These are phyloP conservation scores for Megamerina dolium DNA, from an alignment of 2,888 invertebrate genomes.

Conservation along the genomic window DNA sequence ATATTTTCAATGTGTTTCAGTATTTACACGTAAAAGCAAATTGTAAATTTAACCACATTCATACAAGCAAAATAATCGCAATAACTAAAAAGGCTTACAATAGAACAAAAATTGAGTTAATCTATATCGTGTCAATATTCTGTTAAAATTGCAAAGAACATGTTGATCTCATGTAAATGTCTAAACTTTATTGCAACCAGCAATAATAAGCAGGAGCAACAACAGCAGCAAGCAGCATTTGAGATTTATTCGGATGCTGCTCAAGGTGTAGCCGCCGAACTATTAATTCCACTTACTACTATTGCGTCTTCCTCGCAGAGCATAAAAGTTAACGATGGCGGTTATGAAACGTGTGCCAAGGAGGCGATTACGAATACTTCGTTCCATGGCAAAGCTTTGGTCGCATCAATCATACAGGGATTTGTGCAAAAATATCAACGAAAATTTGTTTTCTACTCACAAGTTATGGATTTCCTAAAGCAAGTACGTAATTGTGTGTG, in stretches of 20 bases:
- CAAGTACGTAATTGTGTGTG: constrained; percentile 38
- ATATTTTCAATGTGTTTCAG: no score
- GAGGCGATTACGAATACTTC: constrained; percentile 4
- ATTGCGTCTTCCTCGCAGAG: background rate
- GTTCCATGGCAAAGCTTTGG: constrained; percentile 18
- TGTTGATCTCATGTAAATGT: constrained; percentile 64
- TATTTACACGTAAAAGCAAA: no score
- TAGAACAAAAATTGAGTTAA: no score
- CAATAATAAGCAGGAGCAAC: constrained; percentile 21
- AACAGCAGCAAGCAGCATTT: constrained; percentile 5
- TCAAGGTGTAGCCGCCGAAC: constrained; percentile 15
- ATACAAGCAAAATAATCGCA: no score
- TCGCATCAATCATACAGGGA: constrained; percentile 25
- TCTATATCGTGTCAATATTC: no score
- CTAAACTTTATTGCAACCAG: constrained; percentile 53
- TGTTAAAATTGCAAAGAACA: no score
- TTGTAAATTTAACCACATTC: no score
- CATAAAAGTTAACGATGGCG: no score
- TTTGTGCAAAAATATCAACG: constrained; percentile 32
- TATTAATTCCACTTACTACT: constrained; percentile 5
- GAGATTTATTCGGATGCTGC: no score
- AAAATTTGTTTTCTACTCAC: constrained; percentile 32
- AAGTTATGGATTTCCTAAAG: constrained; percentile 40
- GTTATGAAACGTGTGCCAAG: no score
- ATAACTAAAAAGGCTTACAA: no score